Evolutionary conservation across 2,888 invertebrate species (phyloP), one percentile per base, ranked within the genome.

Genomic region (Rugalucina vietnamica): DNA sequence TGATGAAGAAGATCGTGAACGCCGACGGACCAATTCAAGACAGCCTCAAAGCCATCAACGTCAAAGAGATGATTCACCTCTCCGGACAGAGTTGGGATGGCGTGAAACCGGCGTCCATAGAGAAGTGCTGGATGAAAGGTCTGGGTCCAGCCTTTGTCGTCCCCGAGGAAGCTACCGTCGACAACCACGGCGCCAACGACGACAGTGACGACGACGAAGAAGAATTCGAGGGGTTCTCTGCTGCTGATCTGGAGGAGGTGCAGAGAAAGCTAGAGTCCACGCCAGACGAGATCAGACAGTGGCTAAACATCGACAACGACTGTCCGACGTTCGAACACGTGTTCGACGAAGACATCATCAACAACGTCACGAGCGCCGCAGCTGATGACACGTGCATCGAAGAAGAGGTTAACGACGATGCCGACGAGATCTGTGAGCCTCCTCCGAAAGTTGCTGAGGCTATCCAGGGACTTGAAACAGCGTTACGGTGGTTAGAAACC

Each of bases 181-280:
- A 43, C 21, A 21, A 27, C 14, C 10, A 2, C 24, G 3, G 3
- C 10, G 43, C 1, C 8, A 21, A 21, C n/a, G 21, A 50, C n/a
- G 34, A 50, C 32, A 39, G 39, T n/a, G 70, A 36, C 50, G 14
- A 4, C 37, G 69, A 43, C 29, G 43, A 60, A 8, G 69, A 76
- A 14, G 69, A 76, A 14, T 76, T 76, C 29, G 60, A 76, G 37
- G 36, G 76, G 1, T 76, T 76, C 65, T 43, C n/a, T 8, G 37
- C 14, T 21, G 37, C 57, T 10, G 69, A 76, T 37, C 14, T 76
- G 18, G 76, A 36, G 27, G 57, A 12, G 10, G 43, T 34, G 24
- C 43, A 72, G n/a, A 37, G 49, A 18, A 24, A 27, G 24, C 29
- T 21, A 1, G 39, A 72, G 1, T 39, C 72, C 1, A n/a, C 72